These are phyloP conservation scores for Montipora foliosa DNA, from an alignment of 64 coral and sea anemone genomes.

Conservation along the genomic window DNA sequence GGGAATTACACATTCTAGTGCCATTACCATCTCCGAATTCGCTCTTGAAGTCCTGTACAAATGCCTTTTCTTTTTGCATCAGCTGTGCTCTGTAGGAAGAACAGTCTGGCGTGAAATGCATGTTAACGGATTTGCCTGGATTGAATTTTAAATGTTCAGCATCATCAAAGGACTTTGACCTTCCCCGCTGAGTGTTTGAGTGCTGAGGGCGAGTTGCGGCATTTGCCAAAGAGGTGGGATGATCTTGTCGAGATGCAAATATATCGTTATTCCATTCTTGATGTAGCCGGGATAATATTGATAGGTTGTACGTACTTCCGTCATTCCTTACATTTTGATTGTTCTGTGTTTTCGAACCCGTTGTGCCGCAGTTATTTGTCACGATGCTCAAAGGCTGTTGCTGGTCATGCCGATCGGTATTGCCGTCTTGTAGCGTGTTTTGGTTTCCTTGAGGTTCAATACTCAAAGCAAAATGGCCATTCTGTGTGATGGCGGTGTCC, in stretches of 20 bases:
- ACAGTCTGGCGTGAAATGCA: neutral
- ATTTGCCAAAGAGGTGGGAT: neutral
- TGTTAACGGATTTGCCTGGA: neutral
- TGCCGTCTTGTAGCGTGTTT: neutral
- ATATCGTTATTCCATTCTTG: neutral
- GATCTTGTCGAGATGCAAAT: neutral
- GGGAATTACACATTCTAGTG: neutral
- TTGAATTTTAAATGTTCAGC: neutral
- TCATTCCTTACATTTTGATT: neutral
- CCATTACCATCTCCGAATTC: neutral
- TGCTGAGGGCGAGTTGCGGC: neutral
- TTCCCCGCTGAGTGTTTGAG: neutral
- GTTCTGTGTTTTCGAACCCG: neutral
- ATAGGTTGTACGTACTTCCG: neutral
- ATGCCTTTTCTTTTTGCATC: neutral
- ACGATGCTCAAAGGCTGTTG: neutral
- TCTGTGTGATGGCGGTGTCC: neutral
- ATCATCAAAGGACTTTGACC: conserved; percentile 6
- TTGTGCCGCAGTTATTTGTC: neutral
- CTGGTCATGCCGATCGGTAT: neutral
- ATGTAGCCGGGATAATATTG: neutral
- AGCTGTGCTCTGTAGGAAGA: neutral
- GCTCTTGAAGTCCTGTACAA: neutral
- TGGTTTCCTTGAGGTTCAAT: neutral
- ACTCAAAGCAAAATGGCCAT: neutral